These are phyloP conservation scores for Petrosia ficiformis DNA, from an alignment of 37 sponge, comb jelly and placozoan species.

Conservation along the genomic window DNA sequence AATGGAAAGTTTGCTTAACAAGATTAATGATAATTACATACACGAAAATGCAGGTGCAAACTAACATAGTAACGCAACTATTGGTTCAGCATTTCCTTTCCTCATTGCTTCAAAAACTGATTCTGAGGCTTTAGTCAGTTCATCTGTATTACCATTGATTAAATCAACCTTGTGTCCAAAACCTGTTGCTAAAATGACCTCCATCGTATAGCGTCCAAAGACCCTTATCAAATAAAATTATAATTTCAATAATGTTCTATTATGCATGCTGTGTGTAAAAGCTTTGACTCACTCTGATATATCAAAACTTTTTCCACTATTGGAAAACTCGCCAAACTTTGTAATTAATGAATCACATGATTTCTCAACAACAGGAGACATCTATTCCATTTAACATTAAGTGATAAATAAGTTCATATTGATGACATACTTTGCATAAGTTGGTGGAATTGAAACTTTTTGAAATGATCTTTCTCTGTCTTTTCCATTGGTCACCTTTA, in stretches of 20 bases:
- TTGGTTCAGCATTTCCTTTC: background rate
- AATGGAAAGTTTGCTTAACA: conserved; percentile 31
- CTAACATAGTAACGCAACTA: background rate
- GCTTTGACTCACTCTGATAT: conserved; percentile 36
- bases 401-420: background rate
- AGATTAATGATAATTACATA: background rate
- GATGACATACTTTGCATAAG: background rate
- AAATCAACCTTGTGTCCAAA: conserved; percentile 50
- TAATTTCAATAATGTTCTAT: background rate
- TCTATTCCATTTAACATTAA: conserved; percentile 24
- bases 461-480: background rate
- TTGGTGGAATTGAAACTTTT: background rate
- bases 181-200: conserved; percentile 64
- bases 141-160: conserved; percentile 39
- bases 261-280: background rate
- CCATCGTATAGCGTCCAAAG: conserved; percentile 56
- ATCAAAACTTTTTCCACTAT: conserved; percentile 39
- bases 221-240: conserved; percentile 8
- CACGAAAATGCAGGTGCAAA: background rate
- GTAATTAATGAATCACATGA: conserved; percentile 21
- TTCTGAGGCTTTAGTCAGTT: conserved; percentile 37
- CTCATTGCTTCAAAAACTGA: conserved; percentile 1
- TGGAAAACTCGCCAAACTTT: conserved; percentile 20
- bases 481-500: background rate
- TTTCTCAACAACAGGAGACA: conserved; percentile 57